Evolutionary conservation across 2,797 vertebrate genomes (phyloP), one percentile per base, ranked within the genome.

Genomic region (Lepus townsendii): DNA sequence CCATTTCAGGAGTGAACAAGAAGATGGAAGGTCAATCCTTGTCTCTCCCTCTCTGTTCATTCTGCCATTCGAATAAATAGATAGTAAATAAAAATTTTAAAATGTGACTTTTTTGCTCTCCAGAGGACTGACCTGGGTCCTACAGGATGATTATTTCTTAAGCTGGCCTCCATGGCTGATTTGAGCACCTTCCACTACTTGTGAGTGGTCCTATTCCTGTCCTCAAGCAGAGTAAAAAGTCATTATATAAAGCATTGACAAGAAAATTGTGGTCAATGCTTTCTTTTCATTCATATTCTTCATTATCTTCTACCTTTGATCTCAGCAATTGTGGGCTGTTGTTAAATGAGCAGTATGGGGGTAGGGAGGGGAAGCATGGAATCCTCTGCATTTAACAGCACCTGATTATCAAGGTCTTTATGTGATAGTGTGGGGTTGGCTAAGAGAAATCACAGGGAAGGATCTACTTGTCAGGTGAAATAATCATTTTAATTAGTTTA

Each of bases 401-500:
- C 54, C 57, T 77, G 65, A 79, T 73, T 65, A 63, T 10, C 11
- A 16, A 62, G 17, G 13, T 19, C 42, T 73, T 83, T 78, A 12
- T 91, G 52, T 93, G 50, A 35, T 54, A 32, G 6, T 62, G 10
- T 26, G 32, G 0, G 5, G 54, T 95, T 88, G 87, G 19, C 76
- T 60, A 1, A 73, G 50, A 95, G 54, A 24, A 80, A 65, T 76
- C 95, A 84, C 24, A 93, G 35, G 89, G 47, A 71, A 88, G 20
- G 32, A 76, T 52, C 8, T 90, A 27, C 7, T 62, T 66, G 32
- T 87, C 27, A 88, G 93, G 79, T 73, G 42, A 96, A 96, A 83
- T 62, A 26, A 52, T 42, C 38, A 50, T n/a, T 88, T 96, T 94
- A 69, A 89, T 89, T 83, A 19, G 54, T 30, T 92, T 86, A 42